phyloP scores from a whole-genome alignment of 2,888 invertebrate genomes.

The Nemoura dubitans region DNA sequence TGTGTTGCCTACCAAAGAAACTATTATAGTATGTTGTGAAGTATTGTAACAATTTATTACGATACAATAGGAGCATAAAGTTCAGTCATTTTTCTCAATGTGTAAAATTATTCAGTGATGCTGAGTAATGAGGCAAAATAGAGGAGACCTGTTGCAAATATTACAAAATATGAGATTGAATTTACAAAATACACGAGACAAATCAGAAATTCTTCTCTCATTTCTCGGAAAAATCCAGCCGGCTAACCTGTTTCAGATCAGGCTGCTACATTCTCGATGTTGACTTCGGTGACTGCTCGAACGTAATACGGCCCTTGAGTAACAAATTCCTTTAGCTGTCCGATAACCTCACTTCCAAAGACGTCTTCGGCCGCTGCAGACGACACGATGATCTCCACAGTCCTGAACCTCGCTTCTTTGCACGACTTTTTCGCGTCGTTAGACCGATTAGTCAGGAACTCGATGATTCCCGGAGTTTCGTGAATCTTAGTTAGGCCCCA shows the following conservation, averaged over 20 bases:
- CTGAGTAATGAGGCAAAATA: background rate
- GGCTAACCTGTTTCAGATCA: background rate
- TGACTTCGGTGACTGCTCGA: conserved; percentile 76
- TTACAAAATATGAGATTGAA: background rate
- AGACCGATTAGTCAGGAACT: conserved; percentile 17
- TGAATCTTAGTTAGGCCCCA: conserved; percentile 85
- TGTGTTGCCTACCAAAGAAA: background rate
- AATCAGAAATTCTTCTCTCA: background rate
- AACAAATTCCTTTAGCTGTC: conserved; percentile 74
- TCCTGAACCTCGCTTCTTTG: conserved; percentile 74
- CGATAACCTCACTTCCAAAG: conserved; percentile 69
- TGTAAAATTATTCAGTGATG: background rate
- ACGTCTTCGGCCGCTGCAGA: conserved; percentile 60
- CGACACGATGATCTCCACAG: conserved; percentile 71
- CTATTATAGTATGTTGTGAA: background rate
- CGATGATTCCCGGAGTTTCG: conserved; percentile 69
- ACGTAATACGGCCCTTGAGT: conserved; percentile 82
- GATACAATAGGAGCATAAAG: background rate
- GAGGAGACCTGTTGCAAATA: background rate
- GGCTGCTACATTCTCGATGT: conserved; percentile 69
- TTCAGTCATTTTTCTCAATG: conserved; percentile 31
- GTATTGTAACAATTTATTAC: background rate
- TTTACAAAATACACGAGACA: background rate
- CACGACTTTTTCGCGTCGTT: conserved; percentile 17
- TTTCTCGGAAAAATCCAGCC: background rate